Percentiles rank a stretch among this genome's conserved stretches.
These are phyloP conservation scores for Chionoecetes opilio DNA, from an alignment of 1,140 invertebrate species.

Conservation along the genomic window DNA sequence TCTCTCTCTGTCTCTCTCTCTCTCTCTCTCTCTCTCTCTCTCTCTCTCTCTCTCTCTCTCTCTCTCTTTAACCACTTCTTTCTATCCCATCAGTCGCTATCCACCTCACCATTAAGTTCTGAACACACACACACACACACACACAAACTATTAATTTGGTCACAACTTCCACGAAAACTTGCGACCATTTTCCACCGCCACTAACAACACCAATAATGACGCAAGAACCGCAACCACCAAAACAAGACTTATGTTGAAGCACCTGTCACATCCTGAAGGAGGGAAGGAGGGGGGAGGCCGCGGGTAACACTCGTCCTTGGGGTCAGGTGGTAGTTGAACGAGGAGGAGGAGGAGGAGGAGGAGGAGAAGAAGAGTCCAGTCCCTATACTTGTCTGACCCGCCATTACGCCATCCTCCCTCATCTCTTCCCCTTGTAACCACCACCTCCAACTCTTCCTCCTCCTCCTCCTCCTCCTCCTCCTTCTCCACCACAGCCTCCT, in stretches of 20 bases:
- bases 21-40: background rate
- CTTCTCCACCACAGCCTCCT: background rate
- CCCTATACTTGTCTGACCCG: background rate
- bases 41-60: background rate
- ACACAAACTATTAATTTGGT: background rate
- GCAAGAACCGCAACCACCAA: conserved; percentile 7
- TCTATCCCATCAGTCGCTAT: background rate
- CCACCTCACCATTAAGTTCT: too few relatives aligned
- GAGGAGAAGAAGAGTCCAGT: background rate
- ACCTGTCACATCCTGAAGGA: background rate
- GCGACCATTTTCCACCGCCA: background rate
- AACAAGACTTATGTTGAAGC: background rate
- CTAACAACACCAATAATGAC: conserved; percentile 17
- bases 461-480: background rate
- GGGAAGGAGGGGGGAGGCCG: background rate
- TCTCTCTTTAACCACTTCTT: background rate
- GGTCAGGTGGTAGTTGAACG: background rate
- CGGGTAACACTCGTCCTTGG: conserved; percentile 6
- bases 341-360: background rate
- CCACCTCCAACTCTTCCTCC: conserved; percentile 6
- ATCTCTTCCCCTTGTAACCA: background rate
- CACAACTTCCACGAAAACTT: too few relatives aligned
- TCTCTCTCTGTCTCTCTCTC: too few relatives aligned
- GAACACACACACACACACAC: background rate
- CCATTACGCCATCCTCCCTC: background rate